Conservation (phyloP, 2,797 vertebrate genomes). For the Coccyzus lansbergi region DNA sequence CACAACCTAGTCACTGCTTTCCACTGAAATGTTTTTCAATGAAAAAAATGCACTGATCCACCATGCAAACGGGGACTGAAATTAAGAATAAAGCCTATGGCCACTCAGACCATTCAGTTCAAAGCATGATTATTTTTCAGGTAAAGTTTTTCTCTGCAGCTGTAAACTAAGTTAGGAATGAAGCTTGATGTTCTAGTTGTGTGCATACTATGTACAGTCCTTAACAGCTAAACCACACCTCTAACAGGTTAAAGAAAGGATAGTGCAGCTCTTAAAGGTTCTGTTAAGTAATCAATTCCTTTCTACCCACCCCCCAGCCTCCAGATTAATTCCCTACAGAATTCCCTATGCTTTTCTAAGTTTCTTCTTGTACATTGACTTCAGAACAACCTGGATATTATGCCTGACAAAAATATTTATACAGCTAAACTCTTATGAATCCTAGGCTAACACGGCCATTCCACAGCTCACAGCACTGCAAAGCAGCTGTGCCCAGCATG, state of each 20-base stretch:
- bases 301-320: neutral
- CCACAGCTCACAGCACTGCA: neutral
- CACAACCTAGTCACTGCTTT: neutral
- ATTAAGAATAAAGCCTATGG: neutral
- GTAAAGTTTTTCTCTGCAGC: neutral
- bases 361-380: neutral
- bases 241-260: neutral
- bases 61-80: neutral
- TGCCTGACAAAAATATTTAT: neutral
- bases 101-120: neutral
- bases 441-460: neutral
- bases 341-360: neutral
- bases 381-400: neutral
- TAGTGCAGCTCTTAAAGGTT: neutral
- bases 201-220: fast-evolving
- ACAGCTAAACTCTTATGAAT: neutral
- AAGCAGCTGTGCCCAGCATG: neutral
- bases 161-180: neutral
- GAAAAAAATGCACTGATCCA: neutral
- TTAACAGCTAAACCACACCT: neutral
- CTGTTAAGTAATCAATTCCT: neutral
- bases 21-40: neutral
- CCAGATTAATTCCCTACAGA: neutral
- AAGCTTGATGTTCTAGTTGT: neutral
- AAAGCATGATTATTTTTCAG: neutral